Evolutionary conservation across 92 coral and sea anemone genomes (phyloP), one percentile per base, ranked within the genome.

Genomic region (Porites divaricata): DNA sequence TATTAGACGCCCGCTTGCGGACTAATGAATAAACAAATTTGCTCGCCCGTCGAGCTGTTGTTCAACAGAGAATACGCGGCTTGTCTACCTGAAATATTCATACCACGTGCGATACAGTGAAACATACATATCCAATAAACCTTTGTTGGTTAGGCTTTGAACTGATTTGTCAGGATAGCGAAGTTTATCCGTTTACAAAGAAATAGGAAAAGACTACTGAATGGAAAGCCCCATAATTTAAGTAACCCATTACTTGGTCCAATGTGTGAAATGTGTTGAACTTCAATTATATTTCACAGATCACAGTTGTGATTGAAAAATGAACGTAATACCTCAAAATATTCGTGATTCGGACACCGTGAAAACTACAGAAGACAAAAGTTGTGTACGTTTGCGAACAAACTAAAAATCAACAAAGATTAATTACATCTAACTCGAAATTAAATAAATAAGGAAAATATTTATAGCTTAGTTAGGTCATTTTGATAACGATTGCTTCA

Each of bases 61-160:
- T 81, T 81, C 86, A 81, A 59, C 61, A 41, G n/a, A 49, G 28
- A 59, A 72, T 72, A 81, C 35, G 72, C 35, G 61, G 48, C 72
- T 63, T 78, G 64, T 78, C 21, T 45, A 78, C 78, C 52, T 81
- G 63, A 81, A 81, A 81, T 81, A 81, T 81, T 81, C 23, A 81
- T 81, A 81, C n/a, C 86, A 81, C 86, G 86, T 81, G 72, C 56
- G 49, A 50, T 50, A 49, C 61, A 67, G 78, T n/a, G 48, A 35
- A 59, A 70, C 12, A 59, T 72, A 59, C 45, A 48, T 22, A 69
- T n/a, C 70, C 21, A 59, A 59, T 48, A 56, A 22, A 56, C 48
- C 20, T 56, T 14, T n/a, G 26, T 19, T 65, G 10, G 12, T 5
- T 14, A 41, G 6, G 56, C 21, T 41, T 66, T 66, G 35, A 4